Percentiles rank a stretch among this genome's conserved stretches.
phyloP scores from a whole-genome alignment of 2,113 vertebrate genomes.

The Equus przewalskii region DNA sequence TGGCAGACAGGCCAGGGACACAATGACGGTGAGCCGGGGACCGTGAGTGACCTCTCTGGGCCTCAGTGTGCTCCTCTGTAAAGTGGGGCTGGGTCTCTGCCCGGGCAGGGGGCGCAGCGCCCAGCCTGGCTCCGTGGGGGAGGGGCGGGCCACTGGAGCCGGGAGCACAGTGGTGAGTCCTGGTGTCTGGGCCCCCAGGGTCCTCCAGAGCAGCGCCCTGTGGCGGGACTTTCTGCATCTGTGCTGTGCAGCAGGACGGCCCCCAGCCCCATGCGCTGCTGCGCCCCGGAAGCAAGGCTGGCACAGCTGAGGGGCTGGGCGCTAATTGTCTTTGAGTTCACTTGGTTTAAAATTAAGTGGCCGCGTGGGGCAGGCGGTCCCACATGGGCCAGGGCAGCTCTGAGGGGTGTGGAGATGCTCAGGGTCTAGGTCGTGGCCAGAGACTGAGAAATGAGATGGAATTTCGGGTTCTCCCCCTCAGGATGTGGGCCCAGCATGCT shows the following conservation, averaged over 20 bases:
- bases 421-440: neutral
- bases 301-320: neutral
- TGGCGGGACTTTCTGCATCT: neutral
- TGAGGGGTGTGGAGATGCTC: neutral
- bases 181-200: neutral
- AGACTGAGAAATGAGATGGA: neutral
- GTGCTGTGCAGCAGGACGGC: neutral
- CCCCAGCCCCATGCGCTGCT: neutral
- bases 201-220: neutral
- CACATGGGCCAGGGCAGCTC: neutral
- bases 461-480: neutral
- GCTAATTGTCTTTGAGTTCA: neutral
- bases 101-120: no score
- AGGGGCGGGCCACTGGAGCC: fast-evolving
- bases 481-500: neutral
- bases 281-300: neutral
- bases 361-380: neutral
- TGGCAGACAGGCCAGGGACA: neutral
- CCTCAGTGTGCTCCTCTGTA: neutral
- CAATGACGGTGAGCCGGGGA: neutral
- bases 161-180: neutral
- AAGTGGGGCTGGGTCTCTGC: no score
- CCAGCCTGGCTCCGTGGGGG: no score
- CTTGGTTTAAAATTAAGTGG: neutral
- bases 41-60: neutral